Conservation (phyloP, 2,113 vertebrate species). For the Eublepharis macularius region DNA sequence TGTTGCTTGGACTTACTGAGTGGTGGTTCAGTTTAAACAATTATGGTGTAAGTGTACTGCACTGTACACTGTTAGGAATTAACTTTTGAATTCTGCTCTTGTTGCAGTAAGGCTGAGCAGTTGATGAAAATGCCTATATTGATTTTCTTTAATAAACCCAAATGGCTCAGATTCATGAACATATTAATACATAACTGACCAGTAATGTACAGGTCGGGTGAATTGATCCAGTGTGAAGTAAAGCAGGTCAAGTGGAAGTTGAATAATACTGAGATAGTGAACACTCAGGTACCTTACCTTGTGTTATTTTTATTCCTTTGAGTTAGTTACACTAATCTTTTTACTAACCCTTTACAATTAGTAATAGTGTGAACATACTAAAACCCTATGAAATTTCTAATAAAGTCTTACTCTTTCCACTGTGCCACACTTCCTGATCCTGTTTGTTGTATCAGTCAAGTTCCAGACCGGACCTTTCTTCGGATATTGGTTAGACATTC, state of each 20-base stretch:
- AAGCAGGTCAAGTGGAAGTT: not conserved
- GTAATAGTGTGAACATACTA: not conserved
- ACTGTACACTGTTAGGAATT: not conserved
- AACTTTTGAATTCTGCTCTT: not conserved
- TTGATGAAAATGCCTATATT: not conserved
- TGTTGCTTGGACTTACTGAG: not conserved
- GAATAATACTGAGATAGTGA: not conserved
- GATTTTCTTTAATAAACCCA: not conserved
- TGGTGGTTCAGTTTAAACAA: not conserved
- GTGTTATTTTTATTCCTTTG: not conserved
- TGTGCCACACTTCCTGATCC: not conserved
- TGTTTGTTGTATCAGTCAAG: not conserved
- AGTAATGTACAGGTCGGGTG: not conserved
- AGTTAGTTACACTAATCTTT: not conserved
- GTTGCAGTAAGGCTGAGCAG: not conserved
- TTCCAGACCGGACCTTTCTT: not conserved
- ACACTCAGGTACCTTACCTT: not conserved
- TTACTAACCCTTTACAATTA: not conserved
- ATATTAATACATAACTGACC: not conserved
- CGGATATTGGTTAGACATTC: not conserved
- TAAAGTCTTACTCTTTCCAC: not conserved
- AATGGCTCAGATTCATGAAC: constrained; percentile 20
- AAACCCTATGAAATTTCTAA: not conserved
- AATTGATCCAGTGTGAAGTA: not conserved
- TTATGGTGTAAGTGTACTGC: not conserved